Base-by-base conservation (phyloP, 2,113 vertebrate species). In the Rhegmatorhina hoffmannsi region DNA sequence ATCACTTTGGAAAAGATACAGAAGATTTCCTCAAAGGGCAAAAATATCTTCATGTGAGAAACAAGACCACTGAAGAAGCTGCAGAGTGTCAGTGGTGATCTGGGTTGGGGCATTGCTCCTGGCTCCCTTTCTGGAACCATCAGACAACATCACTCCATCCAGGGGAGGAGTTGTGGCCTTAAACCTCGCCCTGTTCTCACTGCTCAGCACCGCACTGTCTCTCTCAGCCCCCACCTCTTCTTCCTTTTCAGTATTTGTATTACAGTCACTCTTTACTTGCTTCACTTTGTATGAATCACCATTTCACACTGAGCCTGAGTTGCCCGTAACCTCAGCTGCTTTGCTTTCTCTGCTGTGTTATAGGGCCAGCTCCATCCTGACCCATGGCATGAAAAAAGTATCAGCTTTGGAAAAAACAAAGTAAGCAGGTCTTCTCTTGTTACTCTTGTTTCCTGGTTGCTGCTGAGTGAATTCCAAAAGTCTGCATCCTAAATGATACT, bases 351-450 rank as follows among this genome's bases (percentile, higher is more conserved):
- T 76, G 50, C 49, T 78, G 24, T 1, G 0, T 60, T 56, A 58
- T 2, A 50, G 70, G 70, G 36, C 84, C 78, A 84, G 62, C 44
- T 80, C 60, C 58, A 28, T 91, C 38, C 79, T 89, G 59, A 90
- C 43, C 68, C 59, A 21, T 19, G 31, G 56, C n/a, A 7, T 15
- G 74, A 87, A 81, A 74, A 70, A 87, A 91, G 88, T 85, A 80
- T n/a, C 68, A 83, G 67, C 72, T 50, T 89, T 92, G 90, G 88
- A 83, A 95, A 84, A 63, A 94, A 69, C 46, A 53, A 50, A 79
- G 29, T 2, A 23, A 85, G 47, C 60, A 84, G 90, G 34, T 31
- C 49, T 74, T 67, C 46, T 84, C 69, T 86, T 69, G 38, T 87
- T 95, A 26, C 43, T 73, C 44, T 55, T 59, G n/a, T 85, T 95